These are phyloP conservation scores for Aldrovandia affinis DNA, from an alignment of 2,797 vertebrate genomes.

Conservation along the genomic window DNA sequence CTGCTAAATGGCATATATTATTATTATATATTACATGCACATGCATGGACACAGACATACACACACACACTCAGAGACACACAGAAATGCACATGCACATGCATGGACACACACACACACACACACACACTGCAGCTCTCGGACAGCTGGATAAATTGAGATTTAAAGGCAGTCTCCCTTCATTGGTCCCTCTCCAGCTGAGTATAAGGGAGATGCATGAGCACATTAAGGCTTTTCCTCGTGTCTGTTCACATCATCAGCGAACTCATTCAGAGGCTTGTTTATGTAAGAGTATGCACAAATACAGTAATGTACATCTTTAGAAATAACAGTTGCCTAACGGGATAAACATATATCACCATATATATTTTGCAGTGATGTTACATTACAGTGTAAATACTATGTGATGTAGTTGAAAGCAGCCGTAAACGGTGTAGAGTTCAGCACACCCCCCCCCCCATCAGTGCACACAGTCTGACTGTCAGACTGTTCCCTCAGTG, in stretches of 20 bases:
- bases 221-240: neutral
- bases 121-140: no score
- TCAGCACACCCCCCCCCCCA: neutral
- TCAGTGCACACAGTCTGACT: neutral
- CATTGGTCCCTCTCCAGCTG: neutral
- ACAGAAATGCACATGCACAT: no score
- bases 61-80: no score
- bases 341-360: conserved; percentile 3
- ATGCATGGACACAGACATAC: no score
- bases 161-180: neutral
- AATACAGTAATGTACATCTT: no score
- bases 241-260: neutral
- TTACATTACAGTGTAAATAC: conserved; percentile 13
- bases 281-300: neutral
- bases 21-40: no score
- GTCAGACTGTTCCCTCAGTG: neutral
- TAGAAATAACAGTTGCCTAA: conserved; percentile 20
- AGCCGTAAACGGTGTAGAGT: neutral
- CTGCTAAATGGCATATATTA: no score
- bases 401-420: neutral
- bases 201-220: neutral
- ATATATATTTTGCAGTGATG: neutral
- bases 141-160: no score
- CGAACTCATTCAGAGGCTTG: neutral
- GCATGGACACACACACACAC: no score